Conservation (phyloP, 1,140 invertebrate species). For the Zaprionus lachaisei region DNA sequence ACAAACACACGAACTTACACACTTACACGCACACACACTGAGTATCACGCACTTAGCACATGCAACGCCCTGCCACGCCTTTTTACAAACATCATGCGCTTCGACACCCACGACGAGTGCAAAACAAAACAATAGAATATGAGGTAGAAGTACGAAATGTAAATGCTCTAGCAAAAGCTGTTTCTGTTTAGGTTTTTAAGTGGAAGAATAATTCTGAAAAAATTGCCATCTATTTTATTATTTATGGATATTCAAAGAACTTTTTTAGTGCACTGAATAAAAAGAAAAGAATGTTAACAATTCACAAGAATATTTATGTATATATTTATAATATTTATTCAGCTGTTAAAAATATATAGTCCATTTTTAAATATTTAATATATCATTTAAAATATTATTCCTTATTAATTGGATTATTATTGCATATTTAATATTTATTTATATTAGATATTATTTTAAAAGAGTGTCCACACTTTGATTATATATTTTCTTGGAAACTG, state of each 20-base stretch:
- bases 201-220: no score
- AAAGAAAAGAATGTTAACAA: background rate
- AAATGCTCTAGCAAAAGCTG: conserved; percentile 8
- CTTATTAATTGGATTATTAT: background rate
- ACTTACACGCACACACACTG: conserved; percentile 1
- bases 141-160: conserved; percentile 1
- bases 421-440: background rate
- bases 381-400: background rate
- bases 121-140: conserved; percentile 23
- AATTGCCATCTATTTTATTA: background rate
- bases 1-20: conserved; percentile 22
- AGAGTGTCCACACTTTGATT: background rate
- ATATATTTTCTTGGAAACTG: no score
- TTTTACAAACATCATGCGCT: conserved; percentile 57
- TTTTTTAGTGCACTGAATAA: no score
- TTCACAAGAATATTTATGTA: background rate
- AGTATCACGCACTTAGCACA: conserved; percentile 3
- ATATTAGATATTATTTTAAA: background rate
- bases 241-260: background rate
- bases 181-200: background rate
- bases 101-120: conserved; percentile 66
- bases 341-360: no score
- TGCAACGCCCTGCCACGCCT: conserved; percentile 11
- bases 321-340: no score
- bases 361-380: background rate